Evolutionary conservation across 2,113 vertebrate species (phyloP).

Genomic region (Sisor rabdophorus): DNA sequence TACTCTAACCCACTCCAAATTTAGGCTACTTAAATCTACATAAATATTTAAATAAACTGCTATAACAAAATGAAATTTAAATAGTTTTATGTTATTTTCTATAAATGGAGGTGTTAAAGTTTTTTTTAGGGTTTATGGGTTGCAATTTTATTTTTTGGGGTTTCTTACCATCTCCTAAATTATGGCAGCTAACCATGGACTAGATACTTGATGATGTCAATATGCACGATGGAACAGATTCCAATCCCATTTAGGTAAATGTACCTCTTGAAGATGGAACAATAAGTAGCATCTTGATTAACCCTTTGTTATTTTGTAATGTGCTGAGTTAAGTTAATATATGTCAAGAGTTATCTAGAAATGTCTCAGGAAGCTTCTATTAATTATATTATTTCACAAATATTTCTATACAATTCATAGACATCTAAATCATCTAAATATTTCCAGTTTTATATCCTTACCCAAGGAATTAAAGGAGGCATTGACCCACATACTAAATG

Average conservation of each 20-base stretch:
- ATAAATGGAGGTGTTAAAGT: too few species aligned
- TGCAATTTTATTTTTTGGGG: slow-evolving; percentile 44
- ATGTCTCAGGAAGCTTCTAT: background rate
- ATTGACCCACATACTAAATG: background rate
- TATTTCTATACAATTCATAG: background rate
- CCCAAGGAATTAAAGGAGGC: too few species aligned
- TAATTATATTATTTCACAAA: too few species aligned
- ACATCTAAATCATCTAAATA: background rate
- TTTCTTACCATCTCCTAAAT: slow-evolving; percentile 41
- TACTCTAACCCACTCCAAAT: slow-evolving; percentile 3
- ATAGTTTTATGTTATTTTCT: too few species aligned
- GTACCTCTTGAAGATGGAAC: background rate
- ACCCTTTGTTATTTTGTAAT: slow-evolving; percentile 18
- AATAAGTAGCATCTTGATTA: slow-evolving; percentile 32
- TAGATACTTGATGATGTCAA: too few species aligned
- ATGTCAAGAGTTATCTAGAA: background rate
- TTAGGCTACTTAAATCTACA: background rate
- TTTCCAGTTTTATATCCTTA: background rate
- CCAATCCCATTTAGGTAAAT: background rate
- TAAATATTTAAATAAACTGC: background rate
- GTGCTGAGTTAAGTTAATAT: slow-evolving; percentile 1
- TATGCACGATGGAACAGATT: too few species aligned
- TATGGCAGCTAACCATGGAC: too few species aligned
- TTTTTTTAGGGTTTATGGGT: too few species aligned
- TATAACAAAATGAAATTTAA: background rate